Evolutionary conservation across 2,797 vertebrate species (phyloP).

Genomic region (Allobates femoralis): DNA sequence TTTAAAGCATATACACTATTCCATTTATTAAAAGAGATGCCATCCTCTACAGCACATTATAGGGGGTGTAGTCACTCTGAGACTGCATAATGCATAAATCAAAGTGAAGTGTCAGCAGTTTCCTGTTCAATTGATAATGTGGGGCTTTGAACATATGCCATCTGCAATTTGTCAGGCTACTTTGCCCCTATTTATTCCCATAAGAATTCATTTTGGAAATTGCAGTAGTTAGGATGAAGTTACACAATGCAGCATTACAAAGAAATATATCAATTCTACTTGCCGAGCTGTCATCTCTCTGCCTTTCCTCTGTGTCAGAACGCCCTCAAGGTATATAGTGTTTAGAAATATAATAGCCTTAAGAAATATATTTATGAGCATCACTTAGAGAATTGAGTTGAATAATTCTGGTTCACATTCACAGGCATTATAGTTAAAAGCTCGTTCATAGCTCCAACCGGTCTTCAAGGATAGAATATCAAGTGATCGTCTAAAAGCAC

Average conservation of each 20-base stretch:
- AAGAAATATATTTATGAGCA: constrained; percentile 61
- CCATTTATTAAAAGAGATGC: constrained; percentile 11
- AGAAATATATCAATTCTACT: constrained; percentile 54
- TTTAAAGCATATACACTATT: neutral
- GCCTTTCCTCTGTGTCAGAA: constrained; percentile 52
- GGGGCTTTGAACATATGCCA: constrained; percentile 47
- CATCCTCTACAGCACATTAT: neutral
- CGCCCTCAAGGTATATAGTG: constrained; percentile 53
- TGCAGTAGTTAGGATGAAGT: constrained; percentile 42
- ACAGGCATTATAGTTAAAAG: constrained; percentile 35
- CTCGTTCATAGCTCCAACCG: constrained; percentile 12
- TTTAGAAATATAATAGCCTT: constrained; percentile 63
- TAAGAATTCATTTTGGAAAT: constrained; percentile 51
- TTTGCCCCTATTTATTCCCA: constrained; percentile 38
- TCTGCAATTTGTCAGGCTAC: constrained; percentile 40
- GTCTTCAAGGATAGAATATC: constrained; percentile 1
- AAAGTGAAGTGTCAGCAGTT: constrained; percentile 40
- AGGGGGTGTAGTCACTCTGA: neutral
- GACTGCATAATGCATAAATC: constrained; percentile 36
- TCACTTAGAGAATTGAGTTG: constrained; percentile 54
- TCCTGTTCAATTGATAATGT: constrained; percentile 27
- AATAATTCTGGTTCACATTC: constrained; percentile 44
- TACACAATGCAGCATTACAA: constrained; percentile 55
- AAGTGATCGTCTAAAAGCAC: constrained; percentile 15
- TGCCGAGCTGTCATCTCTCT: constrained; percentile 53